Base-by-base conservation (phyloP, 1,140 invertebrate genomes). In the Caenorhabditis latens region DNA sequence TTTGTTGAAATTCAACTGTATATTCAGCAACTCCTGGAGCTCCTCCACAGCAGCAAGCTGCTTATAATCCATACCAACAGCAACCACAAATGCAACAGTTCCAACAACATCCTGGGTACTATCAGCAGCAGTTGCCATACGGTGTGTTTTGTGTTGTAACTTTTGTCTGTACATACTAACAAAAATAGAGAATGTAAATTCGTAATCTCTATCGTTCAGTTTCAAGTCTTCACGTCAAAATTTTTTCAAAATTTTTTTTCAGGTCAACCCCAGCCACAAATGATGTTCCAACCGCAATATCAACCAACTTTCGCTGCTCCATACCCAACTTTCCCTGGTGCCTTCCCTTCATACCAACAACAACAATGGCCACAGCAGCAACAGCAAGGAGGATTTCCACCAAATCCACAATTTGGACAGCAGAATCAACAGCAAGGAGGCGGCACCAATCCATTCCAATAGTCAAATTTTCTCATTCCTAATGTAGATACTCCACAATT, bases 181-280 rank as follows among this genome's bases (percentile, higher is more conserved):
- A 13, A 32, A 58, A 32, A 32, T 32, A 32, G 32, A 32, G 32
- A 32, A 32, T 32, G 32, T 32, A 32, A 32, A 32, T 32, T 32
- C 32, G 2, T 2, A 32, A 2, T 71, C 40, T 24, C 0, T 13
- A 14, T 16, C 24, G 65, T 42, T 11, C n/a, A 65, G 11, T n/a
- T 11, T 0, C 8, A 5, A 65, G 61, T 40, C 32, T n/a, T n/a
- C 61, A 11, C n/a, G 9, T 16, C 32, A 11, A 24, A 24, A 9
- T 53, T 0, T 9, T 53, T 42, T 58, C 57, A 19, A 19, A 85
- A 85, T 65, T 63, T 48, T 32, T 11, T 21, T 83, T 43, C 82
- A 87, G 86, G 86, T 5, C 88, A 89, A 84, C 88, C 84, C 24
- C 88, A 89, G 48, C 89, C 89, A 40, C 61, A 63, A 32, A 67